Base-by-base conservation (phyloP, 2,888 invertebrate genomes). In the Neuroscelio doddi region DNA sequence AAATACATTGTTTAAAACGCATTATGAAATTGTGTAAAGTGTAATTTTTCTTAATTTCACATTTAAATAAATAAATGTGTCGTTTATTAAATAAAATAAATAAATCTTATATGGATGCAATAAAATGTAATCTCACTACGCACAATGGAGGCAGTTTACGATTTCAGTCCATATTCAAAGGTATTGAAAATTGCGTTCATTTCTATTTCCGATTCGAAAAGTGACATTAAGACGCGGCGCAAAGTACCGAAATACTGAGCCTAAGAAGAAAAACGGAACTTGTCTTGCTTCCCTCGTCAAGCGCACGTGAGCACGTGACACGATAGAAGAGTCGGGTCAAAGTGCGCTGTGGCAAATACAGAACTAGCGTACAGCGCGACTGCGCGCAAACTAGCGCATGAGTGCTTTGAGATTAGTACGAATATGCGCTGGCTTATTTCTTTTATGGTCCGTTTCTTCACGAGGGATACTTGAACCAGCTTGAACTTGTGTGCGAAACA, bases 401-500 rank as follows among this genome's bases (percentile, higher is more conserved):
- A 12, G 46, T 15, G 29, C 44, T 59, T 41, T 26, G 21, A 46
- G 53, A 51, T 21, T 12, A 26, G 53, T 42, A 41, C 39, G 44
- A 56, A 12, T 34, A 41, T 36, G 51, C 32, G 52, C 38, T 36
- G 41, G 61, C 66, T 69, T 56, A 62, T 59, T 56, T 63, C 29
- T 38, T 59, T 47, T 46, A 29, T 39, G 46, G 38, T 21, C 30
- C 36, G 47, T 50, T 50, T 64, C 56, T 50, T 51, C 45, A 52
- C 12, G 4, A 15, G 36, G 15, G 36, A 36, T 14, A 14, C 36
- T 42, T 17, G 57, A n/a, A 45, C 27, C 49, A 50, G 53, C 36
- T 42, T 17, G 57, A n/a, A 45, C 27, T 52, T 52, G 53, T 27
- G 64, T 62, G 57, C 63, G 70, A 64, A 68, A 59, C 79, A 76